Base-by-base conservation (phyloP, 2,113 vertebrate genomes). In the Steatornis caripensis region DNA sequence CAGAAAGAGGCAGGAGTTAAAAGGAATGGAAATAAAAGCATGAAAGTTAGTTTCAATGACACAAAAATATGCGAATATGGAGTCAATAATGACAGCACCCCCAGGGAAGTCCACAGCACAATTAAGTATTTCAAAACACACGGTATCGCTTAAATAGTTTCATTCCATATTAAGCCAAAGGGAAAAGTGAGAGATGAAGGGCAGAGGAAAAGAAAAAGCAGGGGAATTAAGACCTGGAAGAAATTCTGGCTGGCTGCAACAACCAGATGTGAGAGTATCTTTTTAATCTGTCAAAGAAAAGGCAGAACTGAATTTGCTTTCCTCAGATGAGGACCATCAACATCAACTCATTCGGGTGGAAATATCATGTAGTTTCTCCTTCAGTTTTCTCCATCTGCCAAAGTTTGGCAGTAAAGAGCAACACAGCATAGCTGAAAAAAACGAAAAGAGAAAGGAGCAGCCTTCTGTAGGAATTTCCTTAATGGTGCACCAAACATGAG, bases 171-270 rank as follows among this genome's bases (percentile, higher is more conserved):
- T 45, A 74, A 74, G 39, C 27, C 53, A 37, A 81, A 75, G 51
- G 36, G 32, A 24, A 64, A 84, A 78, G 39, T 1, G 30, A 81
- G 39, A 61, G 14, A 29, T 45, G 57, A 92, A 90, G 21, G 15
- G 30, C n/a, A 45, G 26, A 62, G 51, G 23, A 55, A 84, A 68
- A 53, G 4, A 85, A 79, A 83, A 86, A 51, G 17, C 34, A 84
- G n/a, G 2, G n/a, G n/a, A 80, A 93, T 18, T 3, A 93, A 89
- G 77, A 96, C 39, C 58, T 92, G 36, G 61, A 80, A 71, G n/a
- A 92, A 88, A 84, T 78, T 84, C 60, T 55, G 61, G 5, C 74
- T 85, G 49, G 30, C 70, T 80, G 62, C 75, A 89, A 70, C 10
- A 16, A 64, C 85, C 85, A 60, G 29, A 76, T 49, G 26, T 24